These are phyloP conservation scores for Pandemis cinnamomeana DNA, from an alignment of 2,888 invertebrate species.

Conservation along the genomic window DNA sequence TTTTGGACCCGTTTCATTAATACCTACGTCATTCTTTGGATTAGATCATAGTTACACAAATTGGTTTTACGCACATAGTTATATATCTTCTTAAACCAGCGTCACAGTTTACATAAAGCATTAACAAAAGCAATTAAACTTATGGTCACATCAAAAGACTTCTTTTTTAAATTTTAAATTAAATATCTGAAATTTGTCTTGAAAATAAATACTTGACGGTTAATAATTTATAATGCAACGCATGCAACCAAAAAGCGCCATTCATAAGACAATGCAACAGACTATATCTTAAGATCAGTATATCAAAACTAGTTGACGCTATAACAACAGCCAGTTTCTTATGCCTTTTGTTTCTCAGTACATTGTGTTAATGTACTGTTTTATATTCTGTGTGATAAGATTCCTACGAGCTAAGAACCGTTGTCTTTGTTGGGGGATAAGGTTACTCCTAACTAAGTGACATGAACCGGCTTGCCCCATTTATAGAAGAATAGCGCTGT, in stretches of 20 bases:
- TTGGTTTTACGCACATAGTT: too few species aligned
- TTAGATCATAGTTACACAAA: not conserved
- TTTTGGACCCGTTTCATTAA: not conserved
- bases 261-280: not conserved
- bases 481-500: not conserved
- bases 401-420: conserved; percentile 7
- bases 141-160: too few species aligned
- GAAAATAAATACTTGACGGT: too few species aligned
- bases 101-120: too few species aligned
- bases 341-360: not conserved
- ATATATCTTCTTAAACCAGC: too few species aligned
- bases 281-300: not conserved
- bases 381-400: conserved; percentile 5
- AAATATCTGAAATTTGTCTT: too few species aligned
- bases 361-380: not conserved
- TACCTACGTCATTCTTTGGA: not conserved
- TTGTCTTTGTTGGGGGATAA: conserved; percentile 11
- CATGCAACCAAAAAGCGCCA: not conserved
- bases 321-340: not conserved
- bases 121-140: too few species aligned
- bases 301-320: not conserved
- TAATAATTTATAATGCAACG: too few species aligned
- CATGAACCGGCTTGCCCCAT: conserved; percentile 13
- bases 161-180: too few species aligned
- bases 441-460: conserved; percentile 14